phyloP scores from a whole-genome alignment of 2,888 invertebrate species.

The Xylocampa areola region DNA sequence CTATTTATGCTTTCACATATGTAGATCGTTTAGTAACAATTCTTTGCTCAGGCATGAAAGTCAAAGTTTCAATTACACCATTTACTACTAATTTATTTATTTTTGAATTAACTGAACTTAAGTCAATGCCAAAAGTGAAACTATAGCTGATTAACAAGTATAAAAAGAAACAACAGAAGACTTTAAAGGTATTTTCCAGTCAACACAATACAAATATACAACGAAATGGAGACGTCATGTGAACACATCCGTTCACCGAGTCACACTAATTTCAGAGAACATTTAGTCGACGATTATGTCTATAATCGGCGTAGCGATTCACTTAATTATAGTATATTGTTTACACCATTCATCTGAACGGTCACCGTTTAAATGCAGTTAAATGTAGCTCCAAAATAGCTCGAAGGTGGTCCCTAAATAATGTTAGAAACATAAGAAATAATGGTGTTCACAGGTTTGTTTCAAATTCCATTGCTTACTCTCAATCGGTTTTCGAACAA shows the following conservation, averaged over 20 bases:
- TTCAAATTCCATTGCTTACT: conserved; percentile 29
- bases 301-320: conserved; percentile 74
- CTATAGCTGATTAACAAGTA: no score
- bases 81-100: no score
- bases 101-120: no score
- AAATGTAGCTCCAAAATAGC: conserved; percentile 71
- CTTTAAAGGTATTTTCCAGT: not conserved
- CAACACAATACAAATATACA: not conserved
- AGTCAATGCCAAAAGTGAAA: no score
- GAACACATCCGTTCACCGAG: conserved; percentile 63
- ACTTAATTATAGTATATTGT: conserved; percentile 80
- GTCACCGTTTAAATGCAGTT: conserved; percentile 73
- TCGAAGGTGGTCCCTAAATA: conserved; percentile 65
- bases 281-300: conserved; percentile 78
- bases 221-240: conserved; percentile 67
- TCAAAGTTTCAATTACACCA: no score
- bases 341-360: conserved; percentile 73
- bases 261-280: conserved; percentile 80
- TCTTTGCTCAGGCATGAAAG: no score
- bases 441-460: conserved; percentile 15
- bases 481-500: not conserved
- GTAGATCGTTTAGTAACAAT: no score
- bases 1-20: no score
- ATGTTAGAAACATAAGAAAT: conserved; percentile 24
- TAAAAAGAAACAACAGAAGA: not conserved